Conservation (phyloP, 1,140 invertebrate species). For the Octopus sinensis region DNA sequence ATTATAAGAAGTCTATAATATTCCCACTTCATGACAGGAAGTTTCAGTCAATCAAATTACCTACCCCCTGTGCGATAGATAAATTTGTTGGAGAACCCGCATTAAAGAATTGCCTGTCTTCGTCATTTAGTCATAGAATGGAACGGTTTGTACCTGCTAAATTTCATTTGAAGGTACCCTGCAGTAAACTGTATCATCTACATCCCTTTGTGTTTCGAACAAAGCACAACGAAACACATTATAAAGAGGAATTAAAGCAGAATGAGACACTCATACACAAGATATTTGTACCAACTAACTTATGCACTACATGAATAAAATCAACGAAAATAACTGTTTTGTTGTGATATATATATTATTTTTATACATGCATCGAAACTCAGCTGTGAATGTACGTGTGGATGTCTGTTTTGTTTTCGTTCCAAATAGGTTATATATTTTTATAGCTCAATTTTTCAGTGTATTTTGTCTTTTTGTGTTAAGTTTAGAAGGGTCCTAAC, state of each 20-base stretch:
- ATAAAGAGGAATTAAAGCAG: neutral
- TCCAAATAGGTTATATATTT: too few relatives aligned
- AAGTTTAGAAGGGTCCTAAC: too few relatives aligned
- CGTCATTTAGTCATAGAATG: conserved; percentile 32
- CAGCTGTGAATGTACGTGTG: too few relatives aligned
- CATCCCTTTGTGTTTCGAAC: neutral
- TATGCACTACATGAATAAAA: neutral
- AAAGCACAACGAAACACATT: neutral
- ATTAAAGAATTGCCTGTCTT: conserved; percentile 30
- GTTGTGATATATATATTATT: too few relatives aligned
- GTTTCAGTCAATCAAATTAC: conserved; percentile 36
- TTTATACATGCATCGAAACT: too few relatives aligned
- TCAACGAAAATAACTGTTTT: too few relatives aligned
- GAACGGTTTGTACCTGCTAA: conserved; percentile 17
- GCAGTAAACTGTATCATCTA: conserved; percentile 3
- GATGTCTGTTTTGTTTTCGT: too few relatives aligned
- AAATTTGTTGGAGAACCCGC: conserved; percentile 35
- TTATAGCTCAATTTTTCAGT: too few relatives aligned
- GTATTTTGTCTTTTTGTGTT: too few relatives aligned
- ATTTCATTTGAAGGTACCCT: conserved; percentile 19
- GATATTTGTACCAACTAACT: neutral
- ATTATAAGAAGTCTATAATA: conserved; percentile 28
- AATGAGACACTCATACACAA: neutral
- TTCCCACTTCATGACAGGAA: conserved; percentile 40
- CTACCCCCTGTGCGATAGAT: conserved; percentile 39